Conservation (phyloP, 1,140 invertebrate genomes). For the Papilio polytes region DNA sequence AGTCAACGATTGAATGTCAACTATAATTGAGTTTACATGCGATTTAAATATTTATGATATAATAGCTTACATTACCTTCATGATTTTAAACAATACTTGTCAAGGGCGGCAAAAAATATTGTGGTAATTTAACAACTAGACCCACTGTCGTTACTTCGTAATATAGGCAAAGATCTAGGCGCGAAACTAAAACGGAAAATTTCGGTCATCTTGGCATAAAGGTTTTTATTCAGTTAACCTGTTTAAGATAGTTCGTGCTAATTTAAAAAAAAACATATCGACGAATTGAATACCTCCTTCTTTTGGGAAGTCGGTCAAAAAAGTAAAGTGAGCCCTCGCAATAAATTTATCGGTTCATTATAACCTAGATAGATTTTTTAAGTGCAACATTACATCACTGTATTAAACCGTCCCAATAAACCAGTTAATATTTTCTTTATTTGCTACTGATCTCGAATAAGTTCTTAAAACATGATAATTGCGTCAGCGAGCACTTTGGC, state of each 20-base stretch:
- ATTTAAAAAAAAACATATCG: too few species aligned
- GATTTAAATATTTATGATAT: conserved; percentile 16
- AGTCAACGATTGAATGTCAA: conserved; percentile 19
- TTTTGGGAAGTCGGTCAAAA: too few species aligned
- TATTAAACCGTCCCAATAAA: conserved; percentile 22
- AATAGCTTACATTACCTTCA: background rate
- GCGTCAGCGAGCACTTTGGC: background rate
- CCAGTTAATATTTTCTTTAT: conserved; percentile 20
- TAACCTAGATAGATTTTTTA: conserved; percentile 10
- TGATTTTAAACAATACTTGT: conserved; percentile 1
- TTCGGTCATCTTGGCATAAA: too few species aligned
- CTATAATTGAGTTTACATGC: conserved; percentile 2
- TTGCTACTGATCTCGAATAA: conserved; percentile 33
- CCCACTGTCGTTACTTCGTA: background rate
- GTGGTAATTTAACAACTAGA: background rate
- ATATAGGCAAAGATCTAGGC: too few species aligned
- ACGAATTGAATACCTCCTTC: too few species aligned
- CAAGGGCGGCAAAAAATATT: background rate
- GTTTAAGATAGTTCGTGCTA: too few species aligned
- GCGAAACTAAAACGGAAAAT: too few species aligned
- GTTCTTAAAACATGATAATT: conserved; percentile 30
- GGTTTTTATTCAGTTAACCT: too few species aligned
- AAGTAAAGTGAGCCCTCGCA: background rate
- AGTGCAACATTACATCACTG: conserved; percentile 15
- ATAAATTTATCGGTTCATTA: background rate